These are phyloP conservation scores for Osmerus eperlanus DNA, from an alignment of 2,113 vertebrate species.

Conservation along the genomic window DNA sequence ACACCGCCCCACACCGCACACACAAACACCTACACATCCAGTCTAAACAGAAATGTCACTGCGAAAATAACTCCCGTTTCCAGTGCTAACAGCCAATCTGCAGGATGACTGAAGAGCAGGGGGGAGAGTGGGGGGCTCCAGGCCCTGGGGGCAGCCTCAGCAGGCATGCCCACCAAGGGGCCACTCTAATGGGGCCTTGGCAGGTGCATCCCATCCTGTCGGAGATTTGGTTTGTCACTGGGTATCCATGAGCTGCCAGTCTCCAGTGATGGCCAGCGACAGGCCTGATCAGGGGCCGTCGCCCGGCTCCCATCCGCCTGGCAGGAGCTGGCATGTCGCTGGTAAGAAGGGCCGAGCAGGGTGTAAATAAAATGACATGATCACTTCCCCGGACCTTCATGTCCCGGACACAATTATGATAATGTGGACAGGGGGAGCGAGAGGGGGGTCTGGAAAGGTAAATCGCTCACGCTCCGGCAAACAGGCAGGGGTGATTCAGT, in stretches of 20 bases:
- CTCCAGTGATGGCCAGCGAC: conserved; percentile 99
- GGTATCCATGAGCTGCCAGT: conserved; percentile 99
- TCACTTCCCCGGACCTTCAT: conserved; percentile 99
- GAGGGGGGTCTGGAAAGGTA: conserved; percentile 74
- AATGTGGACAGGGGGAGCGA: conserved; percentile 81
- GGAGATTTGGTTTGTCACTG: conserved; percentile 99
- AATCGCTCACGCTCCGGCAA: conserved; percentile 64
- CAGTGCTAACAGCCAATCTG: conserved; percentile 99
- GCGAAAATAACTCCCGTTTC: conserved; percentile 99
- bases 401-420: conserved; percentile 99
- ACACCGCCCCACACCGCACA: conserved; percentile 20
- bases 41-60: conserved; percentile 96
- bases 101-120: conserved; percentile 67
- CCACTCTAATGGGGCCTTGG: conserved; percentile 97
- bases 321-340: conserved; percentile 96
- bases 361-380: conserved; percentile 99
- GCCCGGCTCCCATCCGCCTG: conserved; percentile 90
- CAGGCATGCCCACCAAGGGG: conserved; percentile 83
- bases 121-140: conserved; percentile 82
- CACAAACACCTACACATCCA: conserved; percentile 55
- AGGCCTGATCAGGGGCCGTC: conserved; percentile 99
- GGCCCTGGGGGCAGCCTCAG: conserved; percentile 85
- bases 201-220: conserved; percentile 96
- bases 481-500: conserved; percentile 78
- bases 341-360: conserved; percentile 96